Base-by-base conservation (phyloP, 2,113 vertebrate genomes). In the Labeo rohita region DNA sequence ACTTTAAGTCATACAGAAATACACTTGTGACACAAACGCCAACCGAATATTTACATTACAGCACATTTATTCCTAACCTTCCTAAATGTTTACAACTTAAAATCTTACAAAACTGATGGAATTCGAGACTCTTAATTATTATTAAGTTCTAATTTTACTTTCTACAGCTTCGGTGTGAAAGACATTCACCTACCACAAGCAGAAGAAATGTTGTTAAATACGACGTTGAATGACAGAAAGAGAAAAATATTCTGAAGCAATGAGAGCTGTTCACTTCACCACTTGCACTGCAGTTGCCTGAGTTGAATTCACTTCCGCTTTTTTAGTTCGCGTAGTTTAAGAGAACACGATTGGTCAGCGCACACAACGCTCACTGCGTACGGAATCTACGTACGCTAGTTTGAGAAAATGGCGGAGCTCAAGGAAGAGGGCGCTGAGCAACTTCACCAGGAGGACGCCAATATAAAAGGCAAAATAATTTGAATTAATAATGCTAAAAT, bases 371-470 rank as follows among this genome's bases (percentile, higher is more conserved):
- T 73, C 7, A 23, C 10, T 45, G 34, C 68, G 50, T 84, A 66
- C 59, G 21, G 6, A 85, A 59, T 52, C 65, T 88, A 77, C 89
- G 90, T 84, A 87, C 34, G 79, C 88, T 90, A 80, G 87, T 89
- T 88, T 90, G 39, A 82, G 87, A 92, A 92, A 86, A 96, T 96
- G 95, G 95, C 94, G 92, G 94, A 93, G 91, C 90, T 91, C n/a
- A 89, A 84, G 23, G 93, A 94, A 90, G 90, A 81, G 66, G 91
- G 91, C 84, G 87, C 87, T 54, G 88, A 72, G 63, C 91, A 92
- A 91, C 93, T 93, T 84, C 94, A 95, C 91, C 93, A 93, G 94
- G 94, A 95, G 94, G 94, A 93, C 94, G 93, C 87, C 84, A 89
- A 88, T 86, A 90, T 87, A 78, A 94, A 93, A 90, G 90, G 95